Evolutionary conservation across 2,888 invertebrate species (phyloP).

Genomic region (Gerris lacustris): DNA sequence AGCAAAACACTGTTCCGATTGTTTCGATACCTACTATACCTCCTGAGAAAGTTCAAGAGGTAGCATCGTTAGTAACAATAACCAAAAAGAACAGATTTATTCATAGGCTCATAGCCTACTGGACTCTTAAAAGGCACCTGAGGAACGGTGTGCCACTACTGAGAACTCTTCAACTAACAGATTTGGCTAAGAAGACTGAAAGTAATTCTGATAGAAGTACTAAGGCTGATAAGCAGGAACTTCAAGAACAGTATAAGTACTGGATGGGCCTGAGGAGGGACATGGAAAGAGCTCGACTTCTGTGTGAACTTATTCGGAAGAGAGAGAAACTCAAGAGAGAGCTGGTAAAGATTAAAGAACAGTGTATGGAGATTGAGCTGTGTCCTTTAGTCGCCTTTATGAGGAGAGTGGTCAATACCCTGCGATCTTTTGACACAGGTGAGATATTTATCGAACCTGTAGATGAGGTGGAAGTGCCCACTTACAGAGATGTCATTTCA

Average conservation of each 20-base stretch:
- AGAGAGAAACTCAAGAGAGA: conserved; percentile 89
- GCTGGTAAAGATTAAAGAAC: conserved; percentile 64
- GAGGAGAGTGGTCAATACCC: conserved; percentile 58
- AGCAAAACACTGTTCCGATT: conserved; percentile 57
- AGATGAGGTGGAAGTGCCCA: conserved; percentile 57
- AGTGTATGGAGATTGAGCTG: conserved; percentile 65
- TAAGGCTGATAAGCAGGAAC: conserved; percentile 41
- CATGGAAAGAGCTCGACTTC: conserved; percentile 75
- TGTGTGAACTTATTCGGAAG: conserved; percentile 89
- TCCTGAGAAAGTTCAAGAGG: conserved; percentile 67
- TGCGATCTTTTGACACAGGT: conserved; percentile 67
- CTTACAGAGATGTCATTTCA: conserved; percentile 47
- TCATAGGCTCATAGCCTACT: conserved; percentile 81
- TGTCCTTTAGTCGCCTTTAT: conserved; percentile 70
- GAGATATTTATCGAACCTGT: conserved; percentile 89
- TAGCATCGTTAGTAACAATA: conserved; percentile 60
- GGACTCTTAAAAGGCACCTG: conserved; percentile 90
- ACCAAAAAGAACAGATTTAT: conserved; percentile 73
- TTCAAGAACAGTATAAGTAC: conserved; percentile 77
- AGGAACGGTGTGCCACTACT: conserved; percentile 90
- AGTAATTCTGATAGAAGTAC: not conserved
- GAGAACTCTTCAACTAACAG: conserved; percentile 54
- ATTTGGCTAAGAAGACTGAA: conserved; percentile 30
- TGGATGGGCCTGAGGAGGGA: conserved; percentile 89
- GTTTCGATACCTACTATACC: conserved; percentile 89